Percentiles rank a stretch among this genome's conserved stretches.
These are phyloP conservation scores for Drosophila trichaetosa DNA, from an alignment of 2,888 invertebrate species.

Conservation along the genomic window DNA sequence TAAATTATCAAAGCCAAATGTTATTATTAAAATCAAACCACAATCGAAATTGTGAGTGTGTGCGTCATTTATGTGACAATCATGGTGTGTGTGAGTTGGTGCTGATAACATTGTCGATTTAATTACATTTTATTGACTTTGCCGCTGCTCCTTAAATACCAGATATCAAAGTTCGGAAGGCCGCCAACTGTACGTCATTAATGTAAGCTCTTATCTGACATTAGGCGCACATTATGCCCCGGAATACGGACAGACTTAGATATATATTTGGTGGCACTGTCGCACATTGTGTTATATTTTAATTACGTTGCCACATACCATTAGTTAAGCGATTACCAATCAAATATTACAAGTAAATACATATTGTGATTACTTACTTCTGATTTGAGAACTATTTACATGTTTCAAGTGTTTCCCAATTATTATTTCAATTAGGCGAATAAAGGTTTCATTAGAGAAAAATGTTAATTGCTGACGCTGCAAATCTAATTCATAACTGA, in stretches of 20 bases:
- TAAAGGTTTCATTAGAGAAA: not conserved
- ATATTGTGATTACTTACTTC: not conserved
- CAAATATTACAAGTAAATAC: not conserved
- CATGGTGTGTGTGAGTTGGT: not conserved
- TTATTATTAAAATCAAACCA: constrained; percentile 40
- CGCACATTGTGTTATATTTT: constrained; percentile 50
- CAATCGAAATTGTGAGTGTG: constrained; percentile 30
- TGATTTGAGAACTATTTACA: not conserved
- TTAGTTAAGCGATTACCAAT: not conserved
- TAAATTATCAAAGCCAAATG: constrained; percentile 1
- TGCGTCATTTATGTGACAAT: constrained; percentile 4
- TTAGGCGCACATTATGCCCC: constrained; percentile 56
- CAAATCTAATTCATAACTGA: constrained; percentile 34
- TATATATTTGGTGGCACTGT: constrained; percentile 22
- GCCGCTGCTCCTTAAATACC: constrained; percentile 26
- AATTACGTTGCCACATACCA: constrained; percentile 49
- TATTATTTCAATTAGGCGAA: not conserved
- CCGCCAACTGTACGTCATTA: constrained; percentile 60
- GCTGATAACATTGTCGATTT: constrained; percentile 77
- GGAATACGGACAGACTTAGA: constrained; percentile 10
- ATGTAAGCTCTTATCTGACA: constrained; percentile 64
- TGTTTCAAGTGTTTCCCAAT: not conserved
- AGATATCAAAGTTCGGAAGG: constrained; percentile 23
- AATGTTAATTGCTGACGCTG: constrained; percentile 18
- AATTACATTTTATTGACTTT: constrained; percentile 78